Base-by-base conservation (phyloP, 2,888 invertebrate species). In the Rhorus exstirpatorius region DNA sequence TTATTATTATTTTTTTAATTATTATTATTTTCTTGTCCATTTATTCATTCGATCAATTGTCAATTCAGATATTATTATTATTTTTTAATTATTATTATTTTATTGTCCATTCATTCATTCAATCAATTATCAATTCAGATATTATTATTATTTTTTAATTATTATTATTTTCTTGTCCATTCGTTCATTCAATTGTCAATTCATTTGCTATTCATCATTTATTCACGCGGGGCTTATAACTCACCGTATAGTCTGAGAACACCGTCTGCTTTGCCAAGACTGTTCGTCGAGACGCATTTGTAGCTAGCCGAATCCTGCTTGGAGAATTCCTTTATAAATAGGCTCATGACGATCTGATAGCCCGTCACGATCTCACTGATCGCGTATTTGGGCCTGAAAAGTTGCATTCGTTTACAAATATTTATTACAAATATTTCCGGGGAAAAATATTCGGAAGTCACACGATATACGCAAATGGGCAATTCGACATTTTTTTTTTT, bases 231-330 rank as follows among this genome's bases (percentile, higher is more conserved):
- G n/a, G n/a, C n/a, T n/a, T n/a, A 24, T 7, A 49, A 87, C 94
- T 94, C 90, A 96, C 95, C 95, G 90, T 97, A 97, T 65, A 97
- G 94, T 88, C 96, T 94, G 67, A 97, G 94, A 0, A 96, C 96
- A 51, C 96, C 96, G 91, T 97, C 97, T 17, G 96, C 96, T 89
- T 95, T 95, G 79, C 97, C 97, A 65, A 97, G 93, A 0, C 96
- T 96, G 93, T 97, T 97, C 74, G 96, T 96, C 75, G 97, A 96
- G 75, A 96, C 95, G 89, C 97, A 97, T 92, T 96, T 96, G 93
- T 97, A 97, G 35, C 96, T 96, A 51, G 97, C 96, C 86, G 96
- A 94, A 90, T 96, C 96, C 61, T 94, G 93, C 86, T 92, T 92
- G 46, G 94, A 94, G 89, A 96, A 95, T 91, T 94, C 94, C 70